Percentiles rank a stretch among this genome's conserved stretches.
Evolutionary conservation across 2,888 invertebrate species (phyloP).

Genomic region (Rhabditoides inermis): DNA sequence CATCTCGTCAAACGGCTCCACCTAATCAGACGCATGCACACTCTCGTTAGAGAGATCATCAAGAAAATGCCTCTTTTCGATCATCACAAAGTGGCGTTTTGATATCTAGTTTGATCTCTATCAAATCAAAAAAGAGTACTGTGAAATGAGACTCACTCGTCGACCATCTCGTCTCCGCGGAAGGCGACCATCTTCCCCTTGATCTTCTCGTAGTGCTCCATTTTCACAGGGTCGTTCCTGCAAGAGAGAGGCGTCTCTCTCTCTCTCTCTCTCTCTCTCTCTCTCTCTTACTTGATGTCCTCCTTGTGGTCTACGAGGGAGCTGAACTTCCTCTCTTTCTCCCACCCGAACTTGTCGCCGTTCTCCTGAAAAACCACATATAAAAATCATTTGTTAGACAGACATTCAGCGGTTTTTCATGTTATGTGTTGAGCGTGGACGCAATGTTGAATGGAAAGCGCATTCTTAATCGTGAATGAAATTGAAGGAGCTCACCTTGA

Average conservation of each 20-base stretch:
- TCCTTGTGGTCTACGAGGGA: slow-evolving; percentile 35
- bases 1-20: neutral
- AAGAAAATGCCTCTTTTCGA: too few species aligned
- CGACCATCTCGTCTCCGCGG: slow-evolving; percentile 32
- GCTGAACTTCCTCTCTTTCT: slow-evolving; percentile 34
- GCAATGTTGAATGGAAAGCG: slow-evolving; percentile 24
- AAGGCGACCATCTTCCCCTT: slow-evolving; percentile 35
- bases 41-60: too few species aligned
- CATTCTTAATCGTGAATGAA: slow-evolving; percentile 38
- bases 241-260: neutral
- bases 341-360: slow-evolving; percentile 42
- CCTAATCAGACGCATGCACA: neutral
- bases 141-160: slow-evolving; percentile 16
- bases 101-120: neutral
- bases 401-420: too few species aligned
- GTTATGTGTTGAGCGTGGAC: too few species aligned
- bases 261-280: neutral
- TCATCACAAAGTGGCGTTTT: neutral
- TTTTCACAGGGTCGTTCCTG: slow-evolving; percentile 31
- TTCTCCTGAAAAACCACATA: too few species aligned
- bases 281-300: slow-evolving; percentile 25
- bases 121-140: slow-evolving; percentile 13
- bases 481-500: slow-evolving; percentile 42
- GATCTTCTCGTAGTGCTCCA: slow-evolving; percentile 47
- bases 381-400: too few species aligned